These are phyloP conservation scores for Sipunculus nudus DNA, from an alignment of 2,888 invertebrate species.

Conservation along the genomic window DNA sequence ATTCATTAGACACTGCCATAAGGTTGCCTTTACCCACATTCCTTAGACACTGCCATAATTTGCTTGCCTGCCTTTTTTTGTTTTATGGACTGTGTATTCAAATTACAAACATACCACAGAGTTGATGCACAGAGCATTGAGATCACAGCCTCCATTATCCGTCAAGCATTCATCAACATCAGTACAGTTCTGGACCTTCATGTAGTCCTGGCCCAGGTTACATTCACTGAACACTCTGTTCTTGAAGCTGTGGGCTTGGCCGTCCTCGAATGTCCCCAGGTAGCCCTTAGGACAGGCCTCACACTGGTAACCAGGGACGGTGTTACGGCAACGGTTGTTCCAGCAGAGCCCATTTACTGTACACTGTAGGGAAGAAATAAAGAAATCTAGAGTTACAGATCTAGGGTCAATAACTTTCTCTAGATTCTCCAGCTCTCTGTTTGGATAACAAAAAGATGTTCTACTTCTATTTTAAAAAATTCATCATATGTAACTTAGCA, in stretches of 20 bases:
- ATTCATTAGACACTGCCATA: too few species aligned
- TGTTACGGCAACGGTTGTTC: slow-evolving; percentile 45
- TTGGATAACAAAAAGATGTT: slow-evolving; percentile 18
- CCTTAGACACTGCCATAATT: too few species aligned
- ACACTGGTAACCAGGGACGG: slow-evolving; percentile 50
- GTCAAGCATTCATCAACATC: slow-evolving; percentile 89
- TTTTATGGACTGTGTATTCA: neutral
- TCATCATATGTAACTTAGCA: too few species aligned
- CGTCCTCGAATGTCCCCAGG: slow-evolving; percentile 48
- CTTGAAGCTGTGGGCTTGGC: too few species aligned
- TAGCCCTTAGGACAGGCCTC: slow-evolving; percentile 47
- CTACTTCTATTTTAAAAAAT: too few species aligned
- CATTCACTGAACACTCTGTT: neutral
- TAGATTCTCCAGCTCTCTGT: neutral
- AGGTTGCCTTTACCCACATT: too few species aligned
- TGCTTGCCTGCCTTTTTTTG: too few species aligned
- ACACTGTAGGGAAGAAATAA: slow-evolving; percentile 34
- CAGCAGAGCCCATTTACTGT: slow-evolving; percentile 35
- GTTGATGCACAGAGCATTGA: slow-evolving; percentile 83
- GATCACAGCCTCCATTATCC: slow-evolving; percentile 77
- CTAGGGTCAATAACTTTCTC: slow-evolving; percentile 28
- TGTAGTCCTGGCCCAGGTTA: neutral
- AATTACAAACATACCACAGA: slow-evolving; percentile 68
- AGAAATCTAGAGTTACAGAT: neutral
- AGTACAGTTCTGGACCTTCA: slow-evolving; percentile 75